Evolutionary conservation across 2,113 vertebrate genomes (phyloP).

Genomic region (Bambusicola thoracicus): DNA sequence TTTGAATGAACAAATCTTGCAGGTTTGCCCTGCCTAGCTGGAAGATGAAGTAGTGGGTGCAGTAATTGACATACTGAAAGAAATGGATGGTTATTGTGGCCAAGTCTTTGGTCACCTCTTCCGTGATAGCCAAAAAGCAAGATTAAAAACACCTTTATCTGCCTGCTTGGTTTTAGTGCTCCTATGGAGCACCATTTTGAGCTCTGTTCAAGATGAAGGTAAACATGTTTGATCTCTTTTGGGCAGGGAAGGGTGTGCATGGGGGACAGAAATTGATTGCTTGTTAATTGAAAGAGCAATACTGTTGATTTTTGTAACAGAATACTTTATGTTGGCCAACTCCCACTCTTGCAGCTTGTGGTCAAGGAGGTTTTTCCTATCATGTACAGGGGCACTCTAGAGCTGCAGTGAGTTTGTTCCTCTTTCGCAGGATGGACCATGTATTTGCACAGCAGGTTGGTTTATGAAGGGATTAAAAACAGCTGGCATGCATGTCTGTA

Average conservation of each 20-base stretch:
- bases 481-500: not conserved
- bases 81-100: not conserved
- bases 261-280: not conserved
- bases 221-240: not conserved
- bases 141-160: not conserved
- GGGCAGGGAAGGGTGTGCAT: not conserved
- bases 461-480: not conserved
- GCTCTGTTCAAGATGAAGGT: not conserved
- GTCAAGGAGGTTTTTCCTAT: not conserved
- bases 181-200: not conserved
- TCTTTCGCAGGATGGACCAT: not conserved
- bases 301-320: not conserved
- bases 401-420: not conserved
- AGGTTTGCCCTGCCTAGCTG: not conserved
- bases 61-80: not conserved
- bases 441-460: not conserved
- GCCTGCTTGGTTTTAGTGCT: not conserved
- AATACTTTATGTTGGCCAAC: not conserved
- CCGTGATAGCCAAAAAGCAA: not conserved
- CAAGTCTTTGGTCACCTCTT: not conserved
- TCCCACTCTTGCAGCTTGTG: not conserved
- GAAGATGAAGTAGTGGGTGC: not conserved
- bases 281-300: not conserved
- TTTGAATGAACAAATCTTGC: not conserved
- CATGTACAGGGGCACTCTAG: not conserved